These are phyloP conservation scores for Rallus limicola DNA, from an alignment of 2,113 vertebrate species.

Conservation along the genomic window DNA sequence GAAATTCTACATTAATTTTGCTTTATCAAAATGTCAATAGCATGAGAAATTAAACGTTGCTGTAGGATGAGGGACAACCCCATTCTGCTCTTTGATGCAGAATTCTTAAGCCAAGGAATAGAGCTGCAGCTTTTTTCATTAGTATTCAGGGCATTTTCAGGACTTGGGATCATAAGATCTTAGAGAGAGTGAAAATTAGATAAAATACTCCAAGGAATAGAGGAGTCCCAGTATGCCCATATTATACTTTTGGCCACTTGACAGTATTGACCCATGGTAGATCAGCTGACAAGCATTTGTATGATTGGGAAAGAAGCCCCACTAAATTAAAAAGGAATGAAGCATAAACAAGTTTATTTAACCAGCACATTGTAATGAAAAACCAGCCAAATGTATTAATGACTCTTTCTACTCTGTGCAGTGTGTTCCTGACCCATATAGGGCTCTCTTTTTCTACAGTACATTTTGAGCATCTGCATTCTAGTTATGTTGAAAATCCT, in stretches of 20 bases:
- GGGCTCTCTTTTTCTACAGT: neutral
- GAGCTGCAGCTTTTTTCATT: conserved; percentile 20
- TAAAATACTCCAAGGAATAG: neutral
- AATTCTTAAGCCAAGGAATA: conserved; percentile 35
- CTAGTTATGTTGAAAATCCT: neutral
- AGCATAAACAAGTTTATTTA: neutral
- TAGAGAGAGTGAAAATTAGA: neutral
- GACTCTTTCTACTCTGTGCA: neutral
- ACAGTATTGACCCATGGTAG: neutral
- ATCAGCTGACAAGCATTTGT: neutral
- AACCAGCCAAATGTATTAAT: neutral
- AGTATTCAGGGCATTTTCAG: conserved; percentile 25
- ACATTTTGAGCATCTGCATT: conserved; percentile 9
- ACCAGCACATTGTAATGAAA: neutral
- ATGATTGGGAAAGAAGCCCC: neutral
- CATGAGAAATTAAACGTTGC: conserved; percentile 65
- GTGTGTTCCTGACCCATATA: neutral
- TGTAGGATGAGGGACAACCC: conserved; percentile 11
- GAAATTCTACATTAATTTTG: conserved; percentile 61
- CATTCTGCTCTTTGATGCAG: conserved; percentile 25
- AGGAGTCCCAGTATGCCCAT: neutral
- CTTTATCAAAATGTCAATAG: conserved; percentile 45
- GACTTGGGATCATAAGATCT: neutral
- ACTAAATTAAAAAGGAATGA: neutral
- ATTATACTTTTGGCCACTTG: neutral